Conservation (phyloP, 2,888 invertebrate species). For the Melitaea athalia region DNA sequence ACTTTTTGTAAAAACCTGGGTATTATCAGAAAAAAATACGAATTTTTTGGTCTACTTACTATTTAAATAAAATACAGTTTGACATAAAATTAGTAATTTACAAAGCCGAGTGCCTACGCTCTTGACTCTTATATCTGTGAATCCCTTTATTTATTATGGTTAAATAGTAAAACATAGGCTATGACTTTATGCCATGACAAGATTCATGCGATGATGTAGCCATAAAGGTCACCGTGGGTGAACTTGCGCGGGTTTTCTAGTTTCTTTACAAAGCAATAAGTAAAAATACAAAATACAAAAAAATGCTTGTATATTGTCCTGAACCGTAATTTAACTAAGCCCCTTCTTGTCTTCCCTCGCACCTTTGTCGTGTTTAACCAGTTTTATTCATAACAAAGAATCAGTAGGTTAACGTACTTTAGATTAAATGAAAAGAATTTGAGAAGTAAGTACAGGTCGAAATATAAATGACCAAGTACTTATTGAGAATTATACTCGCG, state of each 20-base stretch:
- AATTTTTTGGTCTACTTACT: no score
- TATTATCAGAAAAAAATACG: no score
- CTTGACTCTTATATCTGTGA: no score
- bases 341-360: slow-evolving; percentile 50
- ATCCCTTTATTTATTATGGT: no score
- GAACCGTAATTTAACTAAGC: slow-evolving; percentile 37
- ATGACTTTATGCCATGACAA: no score
- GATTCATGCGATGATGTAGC: no score
- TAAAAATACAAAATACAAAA: not conserved
- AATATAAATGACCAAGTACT: not conserved
- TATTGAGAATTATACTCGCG: not conserved
- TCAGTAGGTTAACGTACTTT: slow-evolving; percentile 31
- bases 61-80: no score
- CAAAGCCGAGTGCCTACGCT: no score
- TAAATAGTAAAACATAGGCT: no score
- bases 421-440: slow-evolving; percentile 18
- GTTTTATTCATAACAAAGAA: slow-evolving; percentile 31
- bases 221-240: no score
- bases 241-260: not conserved
- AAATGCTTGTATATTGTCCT: slow-evolving; percentile 3
- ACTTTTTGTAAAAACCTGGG: no score
- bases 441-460: slow-evolving; percentile 9
- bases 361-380: slow-evolving; percentile 43
- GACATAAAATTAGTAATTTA: no score
- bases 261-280: not conserved